Base-by-base conservation (phyloP, 2,888 invertebrate species). In the Quadriops clusia region DNA sequence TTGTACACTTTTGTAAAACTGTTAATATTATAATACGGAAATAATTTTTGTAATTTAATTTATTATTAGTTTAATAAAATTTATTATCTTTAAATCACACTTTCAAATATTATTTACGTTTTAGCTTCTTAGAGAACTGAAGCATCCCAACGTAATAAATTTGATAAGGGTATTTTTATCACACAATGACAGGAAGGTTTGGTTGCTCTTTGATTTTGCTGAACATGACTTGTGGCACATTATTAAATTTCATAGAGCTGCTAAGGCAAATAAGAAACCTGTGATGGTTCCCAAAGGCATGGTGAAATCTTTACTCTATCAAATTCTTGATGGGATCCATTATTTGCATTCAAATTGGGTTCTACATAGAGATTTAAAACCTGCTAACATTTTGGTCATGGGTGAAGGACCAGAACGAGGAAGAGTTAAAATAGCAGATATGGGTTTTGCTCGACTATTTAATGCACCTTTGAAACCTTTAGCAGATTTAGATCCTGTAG, bases 201-300 rank as follows among this genome's bases (percentile, higher is more conserved):
- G 93, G 82, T 67, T 97, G 18, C 64, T 98, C 6, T 94, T 97
- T 65, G 97, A 98, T 58, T 99, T 91, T 67, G 95, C 97, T 0
- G 97, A 98, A 63, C 97, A 98, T 68, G 98, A 98, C 65, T 63
- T 98, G 33, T 99, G 97, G 98, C 97, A 98, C 57, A 98, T 98
- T 15, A 98, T 98, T 27, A 98, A 98, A 65, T 97, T 90, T 57
- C 97, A 98, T 57, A 71, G 98, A 51, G 91, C 94, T 32, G 94
- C 95, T 0, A 97, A 97, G 61, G 93, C 93, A 5, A 93, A 87
- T 51, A 95, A 97, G 54, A 94, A 94, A 53, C 83, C 86, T 35
- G 90, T 97, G 9, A 84, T 89, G 70, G 91, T 93, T 14, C 91
- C 93, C 4, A 89, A 89, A 57, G 93, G 86, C 36, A 94, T 94